phyloP scores from a whole-genome alignment of 2,113 vertebrate genomes.

The Indicator maculatus region DNA sequence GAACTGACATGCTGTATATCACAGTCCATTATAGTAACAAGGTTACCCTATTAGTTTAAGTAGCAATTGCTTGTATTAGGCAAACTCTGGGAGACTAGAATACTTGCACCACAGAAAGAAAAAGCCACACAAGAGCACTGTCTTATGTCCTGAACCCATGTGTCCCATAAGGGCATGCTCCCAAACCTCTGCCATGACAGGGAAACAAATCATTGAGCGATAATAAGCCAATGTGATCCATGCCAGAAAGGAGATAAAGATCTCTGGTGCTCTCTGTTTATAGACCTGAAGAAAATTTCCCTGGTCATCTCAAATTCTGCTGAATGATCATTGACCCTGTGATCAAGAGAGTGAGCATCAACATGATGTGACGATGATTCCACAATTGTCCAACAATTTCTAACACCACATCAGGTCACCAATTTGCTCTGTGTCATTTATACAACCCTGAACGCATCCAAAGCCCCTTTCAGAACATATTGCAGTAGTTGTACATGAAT shows the following conservation, averaged over 20 bases:
- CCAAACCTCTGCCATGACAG: neutral
- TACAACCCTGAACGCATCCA: neutral
- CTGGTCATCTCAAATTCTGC: neutral
- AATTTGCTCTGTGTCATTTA: neutral
- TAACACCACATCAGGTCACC: neutral
- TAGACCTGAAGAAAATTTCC: neutral
- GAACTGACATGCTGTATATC: neutral
- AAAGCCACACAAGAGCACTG: neutral
- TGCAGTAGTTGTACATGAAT: neutral
- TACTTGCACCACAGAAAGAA: neutral
- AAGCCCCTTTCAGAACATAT: neutral
- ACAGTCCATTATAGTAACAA: constrained; percentile 19
- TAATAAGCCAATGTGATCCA: neutral
- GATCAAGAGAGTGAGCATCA: neutral
- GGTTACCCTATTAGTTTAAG: constrained; percentile 35
- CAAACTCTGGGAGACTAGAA: neutral
- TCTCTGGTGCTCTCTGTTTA: neutral
- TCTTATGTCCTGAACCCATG: neutral
- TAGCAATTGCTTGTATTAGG: neutral
- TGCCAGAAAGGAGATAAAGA: neutral
- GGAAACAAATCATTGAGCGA: neutral
- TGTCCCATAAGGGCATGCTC: neutral
- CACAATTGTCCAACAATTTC: neutral
- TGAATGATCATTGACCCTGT: neutral
- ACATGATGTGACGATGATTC: neutral